These are phyloP conservation scores for Hetaerina titia DNA, from an alignment of 2,888 invertebrate genomes.

Conservation along the genomic window DNA sequence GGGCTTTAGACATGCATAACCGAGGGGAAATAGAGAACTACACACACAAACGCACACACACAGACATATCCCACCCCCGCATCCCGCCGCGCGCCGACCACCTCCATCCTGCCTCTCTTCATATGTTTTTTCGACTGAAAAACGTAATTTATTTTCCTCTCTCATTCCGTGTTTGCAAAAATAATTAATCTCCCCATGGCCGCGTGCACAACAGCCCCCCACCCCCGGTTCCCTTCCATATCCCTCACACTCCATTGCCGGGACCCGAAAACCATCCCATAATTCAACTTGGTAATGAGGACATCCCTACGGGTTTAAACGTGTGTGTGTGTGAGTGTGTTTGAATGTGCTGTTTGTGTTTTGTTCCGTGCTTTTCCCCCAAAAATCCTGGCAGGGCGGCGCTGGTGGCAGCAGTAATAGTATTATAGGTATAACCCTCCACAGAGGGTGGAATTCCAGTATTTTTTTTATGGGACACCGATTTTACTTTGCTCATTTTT, in stretches of 20 bases:
- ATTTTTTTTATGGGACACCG: background rate
- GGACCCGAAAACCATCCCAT: slow-evolving; percentile 54
- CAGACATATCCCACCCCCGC: background rate
- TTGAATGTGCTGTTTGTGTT: slow-evolving; percentile 32
- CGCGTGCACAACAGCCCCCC: background rate
- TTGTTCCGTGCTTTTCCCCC: background rate
- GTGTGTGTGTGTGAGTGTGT: slow-evolving; percentile 6
- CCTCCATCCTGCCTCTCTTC: background rate
- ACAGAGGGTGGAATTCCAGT: background rate
- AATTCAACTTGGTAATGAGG: slow-evolving; percentile 60
- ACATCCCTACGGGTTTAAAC: slow-evolving; percentile 42
- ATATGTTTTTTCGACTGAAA: slow-evolving; percentile 42
- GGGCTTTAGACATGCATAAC: slow-evolving; percentile 34
- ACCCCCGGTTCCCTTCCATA: background rate
- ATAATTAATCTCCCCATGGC: slow-evolving; percentile 58
- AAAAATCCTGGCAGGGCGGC: background rate
- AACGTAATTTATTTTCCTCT: slow-evolving; percentile 60
- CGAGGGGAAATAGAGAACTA: background rate
- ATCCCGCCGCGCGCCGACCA: background rate
- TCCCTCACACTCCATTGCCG: slow-evolving; percentile 52
- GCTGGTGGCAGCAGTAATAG: background rate
- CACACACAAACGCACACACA: no score
- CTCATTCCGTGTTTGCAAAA: slow-evolving; percentile 62
- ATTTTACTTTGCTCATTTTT: background rate
- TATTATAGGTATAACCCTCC: background rate